These are phyloP conservation scores for Myotis findleyi DNA, from an alignment of 2,797 vertebrate species.

Conservation along the genomic window DNA sequence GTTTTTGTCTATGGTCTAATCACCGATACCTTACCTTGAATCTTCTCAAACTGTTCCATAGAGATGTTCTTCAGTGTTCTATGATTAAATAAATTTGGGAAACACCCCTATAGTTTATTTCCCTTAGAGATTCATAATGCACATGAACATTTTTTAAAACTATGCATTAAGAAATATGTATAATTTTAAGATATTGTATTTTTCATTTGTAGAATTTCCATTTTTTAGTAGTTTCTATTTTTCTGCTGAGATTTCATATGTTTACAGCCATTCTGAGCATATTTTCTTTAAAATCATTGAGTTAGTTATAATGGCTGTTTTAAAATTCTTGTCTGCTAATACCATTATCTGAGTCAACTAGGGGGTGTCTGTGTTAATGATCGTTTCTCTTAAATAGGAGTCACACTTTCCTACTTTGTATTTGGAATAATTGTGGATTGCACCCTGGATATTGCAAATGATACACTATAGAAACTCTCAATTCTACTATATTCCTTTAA, in stretches of 20 bases:
- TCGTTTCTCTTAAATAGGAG: neutral
- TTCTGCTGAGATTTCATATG: conserved; percentile 16
- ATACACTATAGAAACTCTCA: neutral
- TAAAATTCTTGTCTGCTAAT: conserved; percentile 27
- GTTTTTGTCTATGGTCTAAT: neutral
- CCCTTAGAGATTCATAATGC: neutral
- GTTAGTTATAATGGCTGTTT: neutral
- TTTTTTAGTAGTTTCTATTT: neutral
- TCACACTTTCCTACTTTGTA: neutral
- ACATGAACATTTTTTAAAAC: neutral
- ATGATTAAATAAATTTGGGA: neutral
- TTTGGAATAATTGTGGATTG: conserved; percentile 14
- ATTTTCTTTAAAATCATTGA: conserved; percentile 12
- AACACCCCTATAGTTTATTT: neutral
- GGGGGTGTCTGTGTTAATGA: neutral
- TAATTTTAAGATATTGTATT: neutral
- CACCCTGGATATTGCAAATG: neutral
- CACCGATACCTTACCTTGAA: neutral
- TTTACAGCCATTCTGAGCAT: neutral
- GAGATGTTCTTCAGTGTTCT: neutral
- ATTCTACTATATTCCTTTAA: conserved; percentile 21
- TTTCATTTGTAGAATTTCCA: conserved; percentile 13
- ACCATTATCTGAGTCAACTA: neutral
- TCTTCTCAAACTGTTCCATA: neutral
- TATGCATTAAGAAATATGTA: neutral